These are phyloP conservation scores for Oreamnos americanus DNA, from an alignment of 2,113 vertebrate species.

Conservation along the genomic window DNA sequence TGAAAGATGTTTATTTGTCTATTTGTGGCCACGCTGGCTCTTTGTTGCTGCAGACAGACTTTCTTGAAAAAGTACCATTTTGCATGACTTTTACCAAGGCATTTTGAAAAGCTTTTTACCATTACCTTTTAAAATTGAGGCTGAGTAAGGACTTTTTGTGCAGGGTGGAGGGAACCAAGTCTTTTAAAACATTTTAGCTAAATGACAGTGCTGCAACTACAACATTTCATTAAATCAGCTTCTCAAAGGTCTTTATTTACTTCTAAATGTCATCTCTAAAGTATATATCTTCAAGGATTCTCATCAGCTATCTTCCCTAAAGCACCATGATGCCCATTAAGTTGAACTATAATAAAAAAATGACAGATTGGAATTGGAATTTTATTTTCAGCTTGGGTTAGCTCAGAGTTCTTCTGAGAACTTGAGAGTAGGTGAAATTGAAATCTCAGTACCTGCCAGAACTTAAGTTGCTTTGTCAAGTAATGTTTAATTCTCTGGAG, in stretches of 20 bases:
- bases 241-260: slow-evolving; percentile 60
- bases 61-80: background rate
- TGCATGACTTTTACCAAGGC: background rate
- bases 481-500: background rate
- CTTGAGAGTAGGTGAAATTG: background rate
- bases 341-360: slow-evolving; percentile 40
- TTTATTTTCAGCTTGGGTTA: slow-evolving; percentile 62
- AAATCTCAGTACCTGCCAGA: background rate
- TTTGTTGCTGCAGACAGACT: background rate
- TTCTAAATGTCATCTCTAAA: slow-evolving; percentile 61
- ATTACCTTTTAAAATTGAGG: slow-evolving; percentile 27
- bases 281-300: slow-evolving; percentile 59
- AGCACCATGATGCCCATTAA: slow-evolving; percentile 45
- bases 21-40: background rate
- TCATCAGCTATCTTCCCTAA: slow-evolving; percentile 58
- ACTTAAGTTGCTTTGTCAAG: slow-evolving; percentile 3
- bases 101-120: slow-evolving; percentile 4
- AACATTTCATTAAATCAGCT: slow-evolving; percentile 67
- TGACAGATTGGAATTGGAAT: slow-evolving; percentile 47
- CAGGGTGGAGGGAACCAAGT: slow-evolving; percentile 47
- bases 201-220: slow-evolving; percentile 13
- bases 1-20: background rate
- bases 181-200: slow-evolving; percentile 49
- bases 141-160: slow-evolving; percentile 61
- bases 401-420: slow-evolving; percentile 42